Conservation (phyloP, 2,797 vertebrate genomes). For the Brachymystax lenok region DNA sequence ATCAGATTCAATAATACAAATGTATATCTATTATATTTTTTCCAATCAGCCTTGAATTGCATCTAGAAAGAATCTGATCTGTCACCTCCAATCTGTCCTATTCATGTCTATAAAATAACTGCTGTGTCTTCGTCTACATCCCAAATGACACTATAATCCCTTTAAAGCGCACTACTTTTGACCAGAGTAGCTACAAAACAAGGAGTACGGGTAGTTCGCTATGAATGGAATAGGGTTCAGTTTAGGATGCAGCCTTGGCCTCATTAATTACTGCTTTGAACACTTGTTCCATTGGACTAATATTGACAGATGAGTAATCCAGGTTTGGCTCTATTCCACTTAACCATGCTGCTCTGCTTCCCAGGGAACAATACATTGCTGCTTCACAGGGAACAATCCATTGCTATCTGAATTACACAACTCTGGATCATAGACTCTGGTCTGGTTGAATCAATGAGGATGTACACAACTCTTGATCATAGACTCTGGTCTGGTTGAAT, state of each 20-base stretch:
- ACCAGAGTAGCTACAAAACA: no score
- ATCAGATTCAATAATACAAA: no score
- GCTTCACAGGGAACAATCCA: neutral
- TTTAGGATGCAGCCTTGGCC: neutral
- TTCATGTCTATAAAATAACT: constrained; percentile 5
- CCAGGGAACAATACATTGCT: neutral
- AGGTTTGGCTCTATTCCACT: constrained; percentile 20
- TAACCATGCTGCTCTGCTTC: constrained; percentile 5
- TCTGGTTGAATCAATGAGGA: neutral
- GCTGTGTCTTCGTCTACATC: no score
- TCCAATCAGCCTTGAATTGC: no score
- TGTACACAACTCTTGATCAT: neutral
- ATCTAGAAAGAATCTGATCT: neutral
- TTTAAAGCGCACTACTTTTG: no score
- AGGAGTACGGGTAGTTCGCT: no score
- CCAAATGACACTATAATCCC: no score
- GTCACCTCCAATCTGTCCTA: neutral
- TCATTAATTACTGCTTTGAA: constrained; percentile 31
- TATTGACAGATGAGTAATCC: constrained; percentile 30
- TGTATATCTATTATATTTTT: no score
- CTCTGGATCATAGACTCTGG: neutral
- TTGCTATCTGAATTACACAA: neutral
- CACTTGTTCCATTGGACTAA: constrained; percentile 28
- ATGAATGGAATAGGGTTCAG: no score
- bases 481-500: neutral